phyloP scores from a whole-genome alignment of 1,140 invertebrate genomes.

The Macrotrachela quadricornifera region DNA sequence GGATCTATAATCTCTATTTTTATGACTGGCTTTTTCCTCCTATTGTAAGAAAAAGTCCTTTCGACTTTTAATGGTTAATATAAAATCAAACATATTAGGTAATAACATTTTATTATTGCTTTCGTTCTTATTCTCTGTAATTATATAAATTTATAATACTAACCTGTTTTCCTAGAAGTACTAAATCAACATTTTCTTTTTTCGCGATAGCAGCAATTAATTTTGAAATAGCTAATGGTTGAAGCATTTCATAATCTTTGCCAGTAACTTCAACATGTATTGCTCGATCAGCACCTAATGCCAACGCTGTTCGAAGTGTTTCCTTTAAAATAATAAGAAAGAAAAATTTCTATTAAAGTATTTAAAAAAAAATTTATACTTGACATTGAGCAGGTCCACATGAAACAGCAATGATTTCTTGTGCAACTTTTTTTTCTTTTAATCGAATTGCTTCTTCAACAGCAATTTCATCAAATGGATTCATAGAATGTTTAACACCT shows the following conservation, averaged over 20 bases:
- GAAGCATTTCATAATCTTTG: conserved; percentile 60
- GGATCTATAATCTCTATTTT: no score
- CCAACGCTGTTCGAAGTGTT: conserved; percentile 28
- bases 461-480: conserved; percentile 97
- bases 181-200: conserved; percentile 71
- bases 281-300: conserved; percentile 52
- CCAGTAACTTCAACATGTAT: conserved; percentile 78
- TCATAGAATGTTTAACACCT: conserved; percentile 96
- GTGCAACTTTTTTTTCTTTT: conserved; percentile 86
- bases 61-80: no score
- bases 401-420: conserved; percentile 77
- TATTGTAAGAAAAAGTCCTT: no score
- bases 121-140: no score
- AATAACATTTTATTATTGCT: no score
- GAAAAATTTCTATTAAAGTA: not conserved
- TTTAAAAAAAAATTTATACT: conserved; percentile 27
- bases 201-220: conserved; percentile 74
- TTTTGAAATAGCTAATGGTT: conserved; percentile 86
- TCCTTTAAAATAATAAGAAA: conserved; percentile 39
- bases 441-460: conserved; percentile 92
- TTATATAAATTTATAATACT: no score
- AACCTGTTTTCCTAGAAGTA: conserved; percentile 69
- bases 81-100: no score
- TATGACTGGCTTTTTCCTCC: no score
- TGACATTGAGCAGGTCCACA: conserved; percentile 72